Conservation (phyloP, 2,888 invertebrate species). For the Machimus rusticus region DNA sequence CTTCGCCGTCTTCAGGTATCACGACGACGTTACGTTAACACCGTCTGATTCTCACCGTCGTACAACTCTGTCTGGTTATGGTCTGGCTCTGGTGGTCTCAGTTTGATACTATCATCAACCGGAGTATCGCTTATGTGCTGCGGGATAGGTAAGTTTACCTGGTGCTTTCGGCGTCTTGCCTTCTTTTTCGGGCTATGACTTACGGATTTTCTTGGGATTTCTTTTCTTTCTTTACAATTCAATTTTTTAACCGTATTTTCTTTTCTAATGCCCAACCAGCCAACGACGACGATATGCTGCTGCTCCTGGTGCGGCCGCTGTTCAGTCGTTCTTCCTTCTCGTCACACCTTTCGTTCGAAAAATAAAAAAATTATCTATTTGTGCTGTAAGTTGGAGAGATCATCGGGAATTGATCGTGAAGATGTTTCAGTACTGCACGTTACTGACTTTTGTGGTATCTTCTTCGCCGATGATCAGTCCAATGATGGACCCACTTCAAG, state of each 20-base stretch:
- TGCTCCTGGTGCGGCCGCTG: neutral
- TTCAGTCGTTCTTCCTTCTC: neutral
- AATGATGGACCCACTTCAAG: neutral
- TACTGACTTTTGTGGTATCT: neutral
- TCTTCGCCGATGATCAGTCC: neutral
- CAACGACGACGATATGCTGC: neutral
- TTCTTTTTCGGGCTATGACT: constrained; percentile 11
- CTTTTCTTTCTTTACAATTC: constrained; percentile 8
- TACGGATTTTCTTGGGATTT: constrained; percentile 25
- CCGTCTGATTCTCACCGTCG: constrained; percentile 39
- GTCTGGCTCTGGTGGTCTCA: constrained; percentile 23
- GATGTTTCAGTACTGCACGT: neutral
- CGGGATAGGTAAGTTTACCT: constrained; percentile 33
- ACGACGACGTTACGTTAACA: constrained; percentile 16
- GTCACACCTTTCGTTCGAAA: constrained; percentile 7
- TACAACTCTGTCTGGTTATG: constrained; percentile 38
- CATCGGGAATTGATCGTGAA: neutral
- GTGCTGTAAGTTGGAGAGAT: constrained; percentile 2
- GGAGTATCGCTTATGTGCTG: constrained; percentile 17
- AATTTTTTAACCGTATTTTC: constrained; percentile 15
- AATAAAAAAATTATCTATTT: neutral
- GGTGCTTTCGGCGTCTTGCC: constrained; percentile 7
- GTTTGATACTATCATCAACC: constrained; percentile 31
- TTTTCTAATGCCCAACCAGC: neutral
- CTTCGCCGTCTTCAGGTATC: neutral